These are phyloP conservation scores for Muscina levida DNA, from an alignment of 2,888 invertebrate species.

Conservation along the genomic window DNA sequence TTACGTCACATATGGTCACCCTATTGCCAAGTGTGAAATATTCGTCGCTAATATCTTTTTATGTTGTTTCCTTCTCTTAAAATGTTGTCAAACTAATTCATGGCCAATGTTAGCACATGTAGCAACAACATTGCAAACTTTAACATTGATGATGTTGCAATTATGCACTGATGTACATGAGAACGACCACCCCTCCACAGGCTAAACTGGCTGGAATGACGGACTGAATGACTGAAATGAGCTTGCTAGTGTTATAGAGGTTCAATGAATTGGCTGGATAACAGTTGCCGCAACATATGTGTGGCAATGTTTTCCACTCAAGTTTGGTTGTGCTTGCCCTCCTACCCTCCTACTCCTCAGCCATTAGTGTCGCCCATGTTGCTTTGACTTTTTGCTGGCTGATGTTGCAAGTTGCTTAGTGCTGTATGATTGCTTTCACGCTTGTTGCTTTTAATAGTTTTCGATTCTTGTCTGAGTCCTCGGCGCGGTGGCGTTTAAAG, in stretches of 20 bases:
- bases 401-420: not conserved
- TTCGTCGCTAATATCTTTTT: constrained; percentile 29
- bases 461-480: not conserved
- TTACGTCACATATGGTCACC: not conserved
- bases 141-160: constrained; percentile 63
- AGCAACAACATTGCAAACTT: not conserved
- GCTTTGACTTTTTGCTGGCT: not conserved
- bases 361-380: not conserved
- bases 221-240: no score
- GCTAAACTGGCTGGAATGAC: not conserved
- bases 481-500: not conserved
- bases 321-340: constrained; percentile 21
- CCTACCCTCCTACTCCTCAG: constrained; percentile 21
- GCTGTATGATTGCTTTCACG: constrained; percentile 12
- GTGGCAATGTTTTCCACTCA: constrained; percentile 45
- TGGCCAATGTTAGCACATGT: constrained; percentile 63
- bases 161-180: constrained; percentile 31
- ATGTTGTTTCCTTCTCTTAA: constrained; percentile 55
- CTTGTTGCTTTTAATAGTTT: constrained; percentile 24
- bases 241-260: not conserved
- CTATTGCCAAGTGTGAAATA: constrained; percentile 1
- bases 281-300: constrained; percentile 62
- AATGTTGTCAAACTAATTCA: constrained; percentile 66
- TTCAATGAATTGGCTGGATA: constrained; percentile 30
- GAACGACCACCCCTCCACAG: constrained; percentile 22